Evolutionary conservation across 1,140 invertebrate species (phyloP).

Genomic region (Kradibia gibbosae): DNA sequence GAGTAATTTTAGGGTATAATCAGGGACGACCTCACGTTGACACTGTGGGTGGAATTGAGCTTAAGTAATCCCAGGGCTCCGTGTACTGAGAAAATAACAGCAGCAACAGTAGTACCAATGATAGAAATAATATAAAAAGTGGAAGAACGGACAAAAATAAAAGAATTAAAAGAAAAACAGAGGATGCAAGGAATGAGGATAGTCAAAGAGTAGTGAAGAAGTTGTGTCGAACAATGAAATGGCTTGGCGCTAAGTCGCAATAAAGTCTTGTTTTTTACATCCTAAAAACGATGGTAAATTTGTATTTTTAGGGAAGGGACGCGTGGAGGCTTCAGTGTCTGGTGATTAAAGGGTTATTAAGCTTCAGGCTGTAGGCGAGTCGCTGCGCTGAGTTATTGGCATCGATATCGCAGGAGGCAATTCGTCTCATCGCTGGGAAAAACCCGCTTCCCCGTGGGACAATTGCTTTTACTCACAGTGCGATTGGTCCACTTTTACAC

Average conservation of each 20-base stretch:
- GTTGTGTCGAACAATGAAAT: not conserved
- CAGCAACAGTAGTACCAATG: too few species aligned
- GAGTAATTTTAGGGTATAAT: not conserved
- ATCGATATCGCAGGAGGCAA: not conserved
- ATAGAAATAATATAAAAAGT: too few species aligned
- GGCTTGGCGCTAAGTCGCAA: not conserved
- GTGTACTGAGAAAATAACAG: not conserved
- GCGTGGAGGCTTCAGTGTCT: too few species aligned
- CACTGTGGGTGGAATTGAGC: not conserved
- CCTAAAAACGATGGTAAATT: conserved; percentile 10
- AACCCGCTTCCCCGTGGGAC: not conserved
- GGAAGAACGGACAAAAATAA: not conserved
- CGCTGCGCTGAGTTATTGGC: not conserved
- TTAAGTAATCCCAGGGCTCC: not conserved
- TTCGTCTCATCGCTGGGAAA: not conserved
- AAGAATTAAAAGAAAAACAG: not conserved
- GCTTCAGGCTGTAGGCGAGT: not conserved
- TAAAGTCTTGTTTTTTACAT: conserved; percentile 2
- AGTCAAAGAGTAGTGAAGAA: not conserved
- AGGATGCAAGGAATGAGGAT: not conserved
- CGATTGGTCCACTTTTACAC: not conserved
- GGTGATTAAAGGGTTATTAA: too few species aligned
- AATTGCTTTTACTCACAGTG: too few species aligned
- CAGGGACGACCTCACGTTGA: not conserved
- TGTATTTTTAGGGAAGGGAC: conserved; percentile 29